Base-by-base conservation (phyloP, 2,797 vertebrate genomes). In the Remorina albescens region DNA sequence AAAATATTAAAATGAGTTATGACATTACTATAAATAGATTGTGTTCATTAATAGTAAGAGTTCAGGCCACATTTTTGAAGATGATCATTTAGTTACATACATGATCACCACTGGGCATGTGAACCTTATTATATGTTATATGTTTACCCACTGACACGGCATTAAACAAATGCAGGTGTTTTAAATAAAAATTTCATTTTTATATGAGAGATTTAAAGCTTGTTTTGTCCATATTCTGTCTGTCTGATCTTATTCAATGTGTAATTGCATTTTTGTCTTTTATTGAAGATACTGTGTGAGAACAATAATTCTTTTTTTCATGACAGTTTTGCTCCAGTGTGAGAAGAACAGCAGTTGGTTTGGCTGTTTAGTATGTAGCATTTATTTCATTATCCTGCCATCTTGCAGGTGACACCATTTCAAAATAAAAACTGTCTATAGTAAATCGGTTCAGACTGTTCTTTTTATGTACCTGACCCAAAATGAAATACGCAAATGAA, bases 401-500 rank as follows among this genome's bases (percentile, higher is more conserved):
- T 72, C 46, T 47, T 26, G 44, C 41, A 25, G 12, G 71, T 32
- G 39, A 66, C 28, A 26, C 9, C 6, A 53, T 59, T 53, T 55
- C 1, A 66, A 18, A 54, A 21, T 74, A 78, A 57, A n/a, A n/a
- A n/a, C 18, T 36, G 54, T 49, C 16, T 25, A 42, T 30, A 69
- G 36, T 63, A 51, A 57, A 55, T 51, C 10, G 23, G 16, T 46
- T 19, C 41, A 42, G 41, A 3, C 8, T 56, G 55, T 67, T 83
- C 46, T 36, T 21, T 58, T 1, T 53, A 37, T 63, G n/a, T 8
- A 63, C 50, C 23, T 9, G 36, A 86, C n/a, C n/a, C n/a, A n/a
- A n/a, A n/a, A n/a, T n/a, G n/a, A 90, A 73, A 26, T 11, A 18
- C 15, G 2, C 47, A 77, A 74, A 85, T 71, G 12, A 81, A 82